Conservation (phyloP, 1,140 invertebrate species). For the Drosophila parabipectinata region DNA sequence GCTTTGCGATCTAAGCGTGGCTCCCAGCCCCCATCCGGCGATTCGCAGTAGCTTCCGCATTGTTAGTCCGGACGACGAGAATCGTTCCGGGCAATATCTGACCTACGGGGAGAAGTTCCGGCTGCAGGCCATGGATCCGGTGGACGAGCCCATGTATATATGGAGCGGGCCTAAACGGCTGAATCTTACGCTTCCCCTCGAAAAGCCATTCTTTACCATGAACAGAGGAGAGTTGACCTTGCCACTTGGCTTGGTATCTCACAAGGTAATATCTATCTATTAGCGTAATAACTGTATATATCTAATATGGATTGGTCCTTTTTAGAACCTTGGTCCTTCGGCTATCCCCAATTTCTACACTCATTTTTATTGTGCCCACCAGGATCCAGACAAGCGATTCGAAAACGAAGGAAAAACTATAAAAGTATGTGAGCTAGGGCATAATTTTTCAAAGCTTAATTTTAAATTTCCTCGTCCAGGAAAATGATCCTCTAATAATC, state of each 20-base stretch:
- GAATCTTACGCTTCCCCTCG: slow-evolving; percentile 32
- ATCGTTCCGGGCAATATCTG: slow-evolving; percentile 42
- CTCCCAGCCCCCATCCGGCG: slow-evolving; percentile 35
- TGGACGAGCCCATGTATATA: slow-evolving; percentile 48
- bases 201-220: slow-evolving; percentile 23
- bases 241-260: slow-evolving; percentile 41
- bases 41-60: slow-evolving; percentile 61
- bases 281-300: rapidly evolving
- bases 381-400: slow-evolving; percentile 39
- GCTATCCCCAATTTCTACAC: slow-evolving; percentile 45
- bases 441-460: background rate
- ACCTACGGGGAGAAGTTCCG: slow-evolving; percentile 61
- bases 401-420: slow-evolving; percentile 50
- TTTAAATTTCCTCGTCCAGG: background rate
- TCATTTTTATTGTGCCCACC: slow-evolving; percentile 54
- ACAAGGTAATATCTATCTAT: too few species aligned
- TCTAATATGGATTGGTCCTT: too few species aligned
- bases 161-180: slow-evolving; percentile 49
- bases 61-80: slow-evolving; percentile 35
- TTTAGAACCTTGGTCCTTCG: slow-evolving; percentile 49
- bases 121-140: slow-evolving; percentile 45
- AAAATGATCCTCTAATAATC: slow-evolving; percentile 50
- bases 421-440: slow-evolving; percentile 34
- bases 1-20: slow-evolving; percentile 59
- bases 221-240: slow-evolving; percentile 54